phyloP scores from a whole-genome alignment of 2,888 invertebrate species.

The Rutpela maculata region DNA sequence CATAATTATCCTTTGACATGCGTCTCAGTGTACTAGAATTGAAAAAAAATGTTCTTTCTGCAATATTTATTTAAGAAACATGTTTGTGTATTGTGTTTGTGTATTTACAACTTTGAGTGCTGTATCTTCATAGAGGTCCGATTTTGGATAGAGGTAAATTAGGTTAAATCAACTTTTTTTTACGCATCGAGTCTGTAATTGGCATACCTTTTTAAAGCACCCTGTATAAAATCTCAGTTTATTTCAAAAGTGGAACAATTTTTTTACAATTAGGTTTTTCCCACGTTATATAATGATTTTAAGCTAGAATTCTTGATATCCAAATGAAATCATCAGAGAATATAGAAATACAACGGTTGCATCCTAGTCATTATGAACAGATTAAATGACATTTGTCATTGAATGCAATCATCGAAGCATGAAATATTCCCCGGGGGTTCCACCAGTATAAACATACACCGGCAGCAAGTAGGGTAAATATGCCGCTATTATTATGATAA shows the following conservation, averaged over 20 bases:
- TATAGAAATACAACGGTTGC: constrained; percentile 6
- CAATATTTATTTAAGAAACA: no score
- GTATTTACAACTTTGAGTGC: no score
- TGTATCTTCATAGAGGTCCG: no score
- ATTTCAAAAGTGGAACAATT: not conserved
- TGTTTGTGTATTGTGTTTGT: no score
- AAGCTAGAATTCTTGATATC: not conserved
- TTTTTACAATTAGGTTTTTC: not conserved
- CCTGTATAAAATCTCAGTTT: no score
- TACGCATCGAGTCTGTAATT: no score
- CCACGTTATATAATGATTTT: not conserved
- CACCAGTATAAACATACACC: constrained; percentile 63
- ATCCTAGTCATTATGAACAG: constrained; percentile 63
- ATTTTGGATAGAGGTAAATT: no score
- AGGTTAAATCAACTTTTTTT: no score
- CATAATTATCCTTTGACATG: no score
- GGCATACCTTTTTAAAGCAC: no score
- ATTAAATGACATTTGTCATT: constrained; percentile 66
- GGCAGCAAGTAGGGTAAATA: constrained; percentile 53
- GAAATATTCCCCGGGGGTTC: constrained; percentile 68
- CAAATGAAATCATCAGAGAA: not conserved
- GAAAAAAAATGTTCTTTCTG: no score
- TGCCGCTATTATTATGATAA: constrained; percentile 71
- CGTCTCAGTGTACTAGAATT: no score
- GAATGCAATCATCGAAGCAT: constrained; percentile 65